Evolutionary conservation across 2,113 vertebrate genomes (phyloP).

Genomic region (Blennius ocellaris): DNA sequence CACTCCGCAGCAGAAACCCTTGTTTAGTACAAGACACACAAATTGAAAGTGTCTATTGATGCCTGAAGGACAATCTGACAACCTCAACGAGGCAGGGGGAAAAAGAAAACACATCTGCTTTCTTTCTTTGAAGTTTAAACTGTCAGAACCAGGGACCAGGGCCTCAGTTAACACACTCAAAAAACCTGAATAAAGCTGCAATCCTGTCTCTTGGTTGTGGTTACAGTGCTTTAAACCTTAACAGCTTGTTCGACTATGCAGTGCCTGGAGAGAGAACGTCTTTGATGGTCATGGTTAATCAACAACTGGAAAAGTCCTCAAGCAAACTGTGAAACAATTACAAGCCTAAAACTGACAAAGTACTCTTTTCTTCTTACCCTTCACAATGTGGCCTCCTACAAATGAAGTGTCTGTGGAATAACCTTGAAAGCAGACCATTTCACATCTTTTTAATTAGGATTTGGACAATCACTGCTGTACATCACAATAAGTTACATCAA

Average conservation of each 20-base stretch:
- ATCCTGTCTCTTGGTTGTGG: constrained; percentile 50
- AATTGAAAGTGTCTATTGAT: constrained; percentile 60
- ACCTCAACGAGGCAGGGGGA: constrained; percentile 18
- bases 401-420: constrained; percentile 14
- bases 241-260: constrained; percentile 41
- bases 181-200: constrained; percentile 34
- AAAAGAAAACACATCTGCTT: constrained; percentile 60
- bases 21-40: constrained; percentile 55
- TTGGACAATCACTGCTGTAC: not conserved
- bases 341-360: constrained; percentile 14
- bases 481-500: constrained; percentile 5
- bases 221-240: constrained; percentile 26
- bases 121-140: constrained; percentile 66
- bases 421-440: not conserved
- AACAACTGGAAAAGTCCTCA: constrained; percentile 39
- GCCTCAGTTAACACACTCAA: constrained; percentile 22
- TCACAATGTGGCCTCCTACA: not conserved
- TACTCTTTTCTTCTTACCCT: not conserved
- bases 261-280: constrained; percentile 37
- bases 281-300: constrained; percentile 62
- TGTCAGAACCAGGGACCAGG: constrained; percentile 59
- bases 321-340: constrained; percentile 43
- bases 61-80: constrained; percentile 76
- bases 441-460: constrained; percentile 6
- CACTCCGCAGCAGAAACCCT: constrained; percentile 45